phyloP scores from a whole-genome alignment of 2,888 invertebrate species.

The Muscina levida region DNA sequence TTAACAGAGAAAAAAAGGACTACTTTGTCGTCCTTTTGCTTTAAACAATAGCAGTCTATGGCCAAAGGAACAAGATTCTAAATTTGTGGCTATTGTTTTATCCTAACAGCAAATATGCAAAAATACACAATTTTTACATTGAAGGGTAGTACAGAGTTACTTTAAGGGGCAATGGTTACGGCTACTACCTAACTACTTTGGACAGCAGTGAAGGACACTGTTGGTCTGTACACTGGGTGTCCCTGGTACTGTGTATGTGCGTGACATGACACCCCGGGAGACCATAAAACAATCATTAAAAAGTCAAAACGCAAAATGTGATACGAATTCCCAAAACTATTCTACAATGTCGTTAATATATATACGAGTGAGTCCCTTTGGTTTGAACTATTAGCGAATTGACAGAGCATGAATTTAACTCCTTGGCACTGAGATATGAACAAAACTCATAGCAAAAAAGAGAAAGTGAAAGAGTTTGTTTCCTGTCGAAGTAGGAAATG shows the following conservation, averaged over 20 bases:
- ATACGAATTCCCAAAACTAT: neutral
- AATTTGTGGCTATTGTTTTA: conserved; percentile 19
- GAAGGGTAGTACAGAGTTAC: conserved; percentile 17
- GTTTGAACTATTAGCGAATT: neutral
- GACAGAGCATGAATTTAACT: neutral
- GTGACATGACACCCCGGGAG: conserved; percentile 47
- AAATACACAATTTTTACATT: conserved; percentile 7
- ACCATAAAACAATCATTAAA: conserved; percentile 60
- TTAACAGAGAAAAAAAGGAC: conserved; percentile 50
- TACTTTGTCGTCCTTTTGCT: neutral
- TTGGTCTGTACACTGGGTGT: neutral
- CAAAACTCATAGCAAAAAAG: neutral
- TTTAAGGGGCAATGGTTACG: no score
- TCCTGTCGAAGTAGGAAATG: neutral
- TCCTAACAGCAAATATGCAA: conserved; percentile 8
- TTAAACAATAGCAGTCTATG: conserved; percentile 3
- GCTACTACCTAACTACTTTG: neutral
- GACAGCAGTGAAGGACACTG: conserved; percentile 7
- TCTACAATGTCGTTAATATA: no score
- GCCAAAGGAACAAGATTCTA: neutral
- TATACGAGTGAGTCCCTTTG: conserved; percentile 14
- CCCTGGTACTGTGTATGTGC: conserved; percentile 34
- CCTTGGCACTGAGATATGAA: conserved; percentile 17
- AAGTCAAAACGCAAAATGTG: conserved; percentile 62
- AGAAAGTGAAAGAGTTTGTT: conserved; percentile 40